Evolutionary conservation across 2,888 invertebrate species (phyloP).

Genomic region (Pegoplata infirma): DNA sequence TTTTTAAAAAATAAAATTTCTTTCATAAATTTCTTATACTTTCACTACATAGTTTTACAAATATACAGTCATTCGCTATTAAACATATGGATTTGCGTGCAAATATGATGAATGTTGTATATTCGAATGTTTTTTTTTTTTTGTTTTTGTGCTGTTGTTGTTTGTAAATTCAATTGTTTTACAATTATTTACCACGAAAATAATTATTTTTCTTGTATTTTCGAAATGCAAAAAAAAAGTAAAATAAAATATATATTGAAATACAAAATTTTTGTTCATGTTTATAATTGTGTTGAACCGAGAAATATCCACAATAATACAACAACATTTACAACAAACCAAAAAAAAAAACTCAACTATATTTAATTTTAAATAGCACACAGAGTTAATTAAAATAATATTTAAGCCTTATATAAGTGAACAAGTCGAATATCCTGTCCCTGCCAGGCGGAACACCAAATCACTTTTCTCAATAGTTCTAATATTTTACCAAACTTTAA

Average conservation of each 20-base stretch:
- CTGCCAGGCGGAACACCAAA: too few relatives aligned
- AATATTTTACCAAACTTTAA: too few relatives aligned
- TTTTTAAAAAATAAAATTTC: too few relatives aligned
- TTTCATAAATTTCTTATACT: too few relatives aligned
- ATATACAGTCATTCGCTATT: too few relatives aligned
- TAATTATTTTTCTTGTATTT: slow-evolving; percentile 45
- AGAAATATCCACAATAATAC: background rate
- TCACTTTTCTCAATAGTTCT: too few relatives aligned
- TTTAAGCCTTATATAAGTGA: slow-evolving; percentile 19
- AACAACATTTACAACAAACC: too few relatives aligned
- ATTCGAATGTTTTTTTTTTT: too few relatives aligned
- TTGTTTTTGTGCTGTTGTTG: slow-evolving; percentile 9
- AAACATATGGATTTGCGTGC: slow-evolving; percentile 29
- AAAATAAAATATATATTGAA: background rate
- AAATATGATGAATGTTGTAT: slow-evolving; percentile 21
- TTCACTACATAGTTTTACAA: too few relatives aligned
- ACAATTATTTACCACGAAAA: slow-evolving; percentile 54
- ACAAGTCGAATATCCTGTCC: too few relatives aligned
- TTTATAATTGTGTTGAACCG: slow-evolving; percentile 36
- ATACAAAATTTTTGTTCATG: slow-evolving; percentile 30
- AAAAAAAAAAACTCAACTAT: slow-evolving; percentile 45
- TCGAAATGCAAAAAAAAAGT: slow-evolving; percentile 9
- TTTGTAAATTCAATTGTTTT: slow-evolving; percentile 39
- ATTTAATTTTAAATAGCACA: slow-evolving; percentile 33
- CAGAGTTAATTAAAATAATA: slow-evolving; percentile 57